Conservation (phyloP, 2,888 invertebrate species). For the Taenaris catops region DNA sequence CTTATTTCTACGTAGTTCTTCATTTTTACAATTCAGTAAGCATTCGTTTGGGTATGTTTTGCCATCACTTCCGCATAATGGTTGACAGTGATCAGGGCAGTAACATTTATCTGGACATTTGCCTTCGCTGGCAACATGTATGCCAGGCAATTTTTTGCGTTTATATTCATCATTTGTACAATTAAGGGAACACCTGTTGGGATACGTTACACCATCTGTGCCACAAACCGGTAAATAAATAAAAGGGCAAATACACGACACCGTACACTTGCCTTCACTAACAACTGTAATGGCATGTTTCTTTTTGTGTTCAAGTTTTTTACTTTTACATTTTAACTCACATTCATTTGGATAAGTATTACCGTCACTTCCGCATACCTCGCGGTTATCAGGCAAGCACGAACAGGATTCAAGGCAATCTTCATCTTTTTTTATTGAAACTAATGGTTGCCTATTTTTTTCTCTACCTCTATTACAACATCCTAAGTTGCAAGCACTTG, state of each 20-base stretch:
- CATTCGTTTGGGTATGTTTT: conserved; percentile 31
- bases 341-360: conserved; percentile 25
- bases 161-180: conserved; percentile 18
- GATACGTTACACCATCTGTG: conserved; percentile 24
- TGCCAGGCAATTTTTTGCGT: conserved; percentile 1
- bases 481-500: conserved; percentile 24
- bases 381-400: conserved; percentile 15
- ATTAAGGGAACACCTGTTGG: conserved; percentile 20
- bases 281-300: too few relatives aligned
- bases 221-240: conserved; percentile 28
- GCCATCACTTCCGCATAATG: conserved; percentile 32
- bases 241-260: conserved; percentile 18
- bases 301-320: too few relatives aligned
- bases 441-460: conserved; percentile 1
- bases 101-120: conserved; percentile 20
- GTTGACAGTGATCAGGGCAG: conserved; percentile 19
- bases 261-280: conserved; percentile 16
- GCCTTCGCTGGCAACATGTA: conserved; percentile 12
- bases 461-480: conserved; percentile 20
- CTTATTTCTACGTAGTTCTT: conserved; percentile 8
- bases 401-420: conserved; percentile 18
- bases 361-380: conserved; percentile 26
- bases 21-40: conserved; percentile 26
- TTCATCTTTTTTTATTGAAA: conserved; percentile 3
- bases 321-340: conserved; percentile 20